Percentiles rank a stretch among this genome's conserved stretches.
These are phyloP conservation scores for Himalopsyche tibetana DNA, from an alignment of 2,888 invertebrate genomes.

Conservation along the genomic window DNA sequence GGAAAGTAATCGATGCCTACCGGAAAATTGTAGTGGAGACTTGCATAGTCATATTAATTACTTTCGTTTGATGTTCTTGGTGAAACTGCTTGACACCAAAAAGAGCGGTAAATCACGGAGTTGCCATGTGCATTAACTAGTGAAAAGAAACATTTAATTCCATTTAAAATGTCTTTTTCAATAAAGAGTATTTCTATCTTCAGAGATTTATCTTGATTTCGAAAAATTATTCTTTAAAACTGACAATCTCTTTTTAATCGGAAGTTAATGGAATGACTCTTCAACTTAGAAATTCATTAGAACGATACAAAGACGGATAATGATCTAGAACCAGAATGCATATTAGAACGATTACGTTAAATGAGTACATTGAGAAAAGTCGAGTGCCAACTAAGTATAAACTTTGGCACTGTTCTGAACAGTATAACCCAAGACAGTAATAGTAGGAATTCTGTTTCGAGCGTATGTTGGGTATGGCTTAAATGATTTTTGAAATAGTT, in stretches of 20 bases:
- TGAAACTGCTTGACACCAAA: too few relatives aligned
- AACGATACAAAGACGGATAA: slow-evolving; percentile 48
- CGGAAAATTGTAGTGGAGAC: too few relatives aligned
- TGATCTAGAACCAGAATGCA: slow-evolving; percentile 50
- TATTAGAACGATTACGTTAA: slow-evolving; percentile 50
- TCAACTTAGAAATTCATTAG: background rate
- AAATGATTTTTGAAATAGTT: background rate
- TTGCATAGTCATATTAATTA: too few relatives aligned
- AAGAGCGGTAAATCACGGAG: too few relatives aligned
- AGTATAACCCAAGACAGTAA: background rate
- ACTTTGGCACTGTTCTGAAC: slow-evolving; percentile 12
- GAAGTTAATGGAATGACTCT: background rate
- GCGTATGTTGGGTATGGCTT: background rate
- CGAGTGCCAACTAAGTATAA: slow-evolving; percentile 44
- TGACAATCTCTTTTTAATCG: background rate
- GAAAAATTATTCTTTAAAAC: too few relatives aligned
- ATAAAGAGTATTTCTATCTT: too few relatives aligned
- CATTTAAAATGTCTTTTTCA: too few relatives aligned
- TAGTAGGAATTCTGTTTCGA: background rate
- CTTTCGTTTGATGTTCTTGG: too few relatives aligned
- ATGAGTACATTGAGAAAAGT: slow-evolving; percentile 7
- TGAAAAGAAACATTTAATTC: too few relatives aligned
- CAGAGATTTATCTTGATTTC: too few relatives aligned
- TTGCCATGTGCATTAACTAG: too few relatives aligned
- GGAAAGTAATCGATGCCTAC: too few relatives aligned